These are phyloP conservation scores for Sweltsa coloradensis DNA, from an alignment of 1,140 invertebrate species.

Conservation along the genomic window DNA sequence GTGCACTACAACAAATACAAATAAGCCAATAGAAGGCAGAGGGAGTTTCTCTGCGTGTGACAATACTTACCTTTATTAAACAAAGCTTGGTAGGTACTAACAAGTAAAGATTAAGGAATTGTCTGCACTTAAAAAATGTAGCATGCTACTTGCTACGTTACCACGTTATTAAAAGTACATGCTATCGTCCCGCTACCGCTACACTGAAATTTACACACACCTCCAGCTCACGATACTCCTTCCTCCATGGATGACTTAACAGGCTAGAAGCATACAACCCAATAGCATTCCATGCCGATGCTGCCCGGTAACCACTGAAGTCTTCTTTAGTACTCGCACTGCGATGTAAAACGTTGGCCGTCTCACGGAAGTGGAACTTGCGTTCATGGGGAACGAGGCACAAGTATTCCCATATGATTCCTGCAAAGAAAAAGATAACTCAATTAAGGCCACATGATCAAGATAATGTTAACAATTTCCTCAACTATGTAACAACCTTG, in stretches of 20 bases:
- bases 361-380: constrained; percentile 64
- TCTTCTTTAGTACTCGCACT: constrained; percentile 52
- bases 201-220: too few relatives aligned
- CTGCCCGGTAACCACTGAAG: constrained; percentile 68
- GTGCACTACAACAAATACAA: too few relatives aligned
- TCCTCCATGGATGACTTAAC: constrained; percentile 73
- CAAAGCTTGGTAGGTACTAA: too few relatives aligned
- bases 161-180: too few relatives aligned
- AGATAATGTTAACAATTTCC: background rate
- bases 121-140: too few relatives aligned
- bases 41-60: too few relatives aligned
- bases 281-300: constrained; percentile 68
- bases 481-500: background rate
- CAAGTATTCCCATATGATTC: constrained; percentile 42
- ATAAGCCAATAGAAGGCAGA: too few relatives aligned
- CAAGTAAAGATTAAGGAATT: too few relatives aligned
- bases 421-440: background rate
- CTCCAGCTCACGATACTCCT: constrained; percentile 67
- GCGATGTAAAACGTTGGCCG: constrained; percentile 55
- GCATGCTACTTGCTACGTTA: too few relatives aligned
- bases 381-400: constrained; percentile 62
- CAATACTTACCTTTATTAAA: too few relatives aligned
- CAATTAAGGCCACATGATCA: background rate
- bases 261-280: constrained; percentile 76
- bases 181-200: too few relatives aligned